Evolutionary conservation across 2,797 vertebrate genomes (phyloP), one percentile per base, ranked within the genome.

Genomic region (Tangara arthus): DNA sequence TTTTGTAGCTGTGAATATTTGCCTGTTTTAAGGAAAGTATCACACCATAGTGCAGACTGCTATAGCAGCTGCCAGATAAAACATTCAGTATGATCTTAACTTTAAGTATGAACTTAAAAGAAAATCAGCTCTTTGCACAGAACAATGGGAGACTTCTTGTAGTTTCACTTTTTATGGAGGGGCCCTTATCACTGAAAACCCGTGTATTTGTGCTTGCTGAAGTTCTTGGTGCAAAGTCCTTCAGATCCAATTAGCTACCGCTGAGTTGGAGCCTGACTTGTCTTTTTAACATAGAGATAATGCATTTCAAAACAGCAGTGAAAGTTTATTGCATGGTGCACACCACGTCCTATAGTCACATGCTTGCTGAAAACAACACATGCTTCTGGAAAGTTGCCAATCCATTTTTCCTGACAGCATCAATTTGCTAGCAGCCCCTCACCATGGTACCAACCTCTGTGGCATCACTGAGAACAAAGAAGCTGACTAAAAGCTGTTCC

Each of bases 181-280:
- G 10, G 42, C 9, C 11, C 12, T 42, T 39, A 32, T 5, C 28
- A 68, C 27, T 50, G 5, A 15, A 47, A 72, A 20, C 4, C 35
- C 24, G 4, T 50, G 32, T n/a, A 28, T 15, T 52, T 2, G 10
- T 12, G 37, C 11, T 61, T 16, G 2, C 23, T 70, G 0, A 77
- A 60, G 56, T 30, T 84, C 44, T 42, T 44, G 39, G 34, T 32
- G 13, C 12, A 28, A 4, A 61, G 59, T 10, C 55, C 34, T 60
- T 81, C 69, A 57, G 26, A 42, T 70, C 18, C 19, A 35, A 12
- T 56, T 63, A 56, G 18, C 61, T 39, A 14, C 19, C 23, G 32
- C 21, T 6, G 32, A 77, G 39, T 0, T 66, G 22, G 65, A 66
- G 60, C 17, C 26, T 56, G 44, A 49, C n/a, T 41, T 59, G 32